These are phyloP conservation scores for Scatophagus argus DNA, from an alignment of 2,113 vertebrate genomes.

Conservation along the genomic window DNA sequence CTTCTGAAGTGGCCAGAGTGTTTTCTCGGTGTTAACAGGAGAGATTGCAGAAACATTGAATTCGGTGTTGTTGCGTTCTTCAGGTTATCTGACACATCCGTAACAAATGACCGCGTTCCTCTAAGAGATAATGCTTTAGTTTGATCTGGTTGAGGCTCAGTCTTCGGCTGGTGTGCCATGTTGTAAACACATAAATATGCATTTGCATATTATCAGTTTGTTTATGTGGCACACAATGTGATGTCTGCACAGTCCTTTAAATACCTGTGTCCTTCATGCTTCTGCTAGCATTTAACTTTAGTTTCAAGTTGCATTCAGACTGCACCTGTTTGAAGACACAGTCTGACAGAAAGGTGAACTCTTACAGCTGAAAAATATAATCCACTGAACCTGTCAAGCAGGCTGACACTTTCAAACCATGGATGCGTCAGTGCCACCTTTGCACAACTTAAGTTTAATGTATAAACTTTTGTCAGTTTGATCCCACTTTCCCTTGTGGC, in stretches of 20 bases:
- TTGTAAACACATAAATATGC: slow-evolving; percentile 6
- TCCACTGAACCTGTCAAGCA: not conserved
- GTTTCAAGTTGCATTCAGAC: slow-evolving; percentile 1
- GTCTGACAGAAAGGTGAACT: not conserved
- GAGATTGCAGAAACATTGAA: not conserved
- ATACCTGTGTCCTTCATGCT: not conserved
- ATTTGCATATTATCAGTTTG: slow-evolving; percentile 8
- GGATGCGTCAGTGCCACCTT: too few relatives aligned
- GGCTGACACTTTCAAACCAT: not conserved
- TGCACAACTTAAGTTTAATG: too few relatives aligned
- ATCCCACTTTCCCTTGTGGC: too few relatives aligned
- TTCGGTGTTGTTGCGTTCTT: slow-evolving; percentile 20
- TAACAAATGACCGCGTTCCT: slow-evolving; percentile 20
- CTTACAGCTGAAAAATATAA: not conserved
- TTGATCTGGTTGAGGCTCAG: slow-evolving; percentile 44
- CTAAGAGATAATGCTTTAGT: slow-evolving; percentile 35
- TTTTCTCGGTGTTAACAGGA: slow-evolving; percentile 1
- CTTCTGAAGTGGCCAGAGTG: slow-evolving; percentile 23
- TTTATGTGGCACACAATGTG: not conserved
- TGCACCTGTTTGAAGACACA: not conserved
- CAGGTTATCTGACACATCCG: slow-evolving; percentile 24
- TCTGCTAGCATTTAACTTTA: not conserved
- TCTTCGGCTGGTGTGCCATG: not conserved
- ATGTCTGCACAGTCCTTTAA: slow-evolving; percentile 7
- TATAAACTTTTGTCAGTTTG: too few relatives aligned